Percentiles rank a stretch among this genome's conserved stretches.
Evolutionary conservation across 2,113 vertebrate species (phyloP).

Genomic region (Microcebus tavaratra): DNA sequence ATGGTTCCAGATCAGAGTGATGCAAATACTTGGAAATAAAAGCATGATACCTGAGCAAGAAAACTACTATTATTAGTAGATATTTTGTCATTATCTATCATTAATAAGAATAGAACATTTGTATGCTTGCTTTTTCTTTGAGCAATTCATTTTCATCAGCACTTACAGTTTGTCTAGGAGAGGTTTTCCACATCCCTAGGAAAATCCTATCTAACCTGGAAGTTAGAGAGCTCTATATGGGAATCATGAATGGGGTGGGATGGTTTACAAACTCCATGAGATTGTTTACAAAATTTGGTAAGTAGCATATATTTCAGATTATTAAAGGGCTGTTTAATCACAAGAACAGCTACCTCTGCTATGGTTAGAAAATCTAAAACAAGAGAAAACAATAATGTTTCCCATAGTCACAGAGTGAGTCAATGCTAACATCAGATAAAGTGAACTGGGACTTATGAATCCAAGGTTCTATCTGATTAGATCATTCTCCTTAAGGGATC

Average conservation of each 20-base stretch:
- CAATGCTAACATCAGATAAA: neutral
- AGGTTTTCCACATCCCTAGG: neutral
- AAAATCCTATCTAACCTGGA: neutral
- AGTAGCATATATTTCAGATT: neutral
- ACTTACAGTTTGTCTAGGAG: neutral
- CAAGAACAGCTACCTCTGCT: neutral
- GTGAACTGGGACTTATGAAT: constrained; percentile 21
- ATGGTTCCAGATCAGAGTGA: constrained; percentile 31
- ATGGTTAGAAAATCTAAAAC: constrained; percentile 37
- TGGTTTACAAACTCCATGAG: neutral
- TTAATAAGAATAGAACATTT: neutral
- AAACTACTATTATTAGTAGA: neutral
- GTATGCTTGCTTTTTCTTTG: constrained; percentile 2
- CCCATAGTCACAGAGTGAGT: neutral
- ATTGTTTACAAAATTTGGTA: neutral
- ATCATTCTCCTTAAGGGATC: neutral
- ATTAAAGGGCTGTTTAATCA: neutral
- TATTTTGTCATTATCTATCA: neutral
- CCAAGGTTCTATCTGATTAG: constrained; percentile 19
- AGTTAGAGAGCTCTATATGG: neutral
- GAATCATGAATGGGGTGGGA: neutral
- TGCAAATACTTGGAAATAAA: neutral
- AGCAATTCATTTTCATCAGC: neutral
- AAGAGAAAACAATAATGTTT: constrained; percentile 39
- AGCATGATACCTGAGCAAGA: neutral